Evolutionary conservation across 2,113 vertebrate species (phyloP), one percentile per base, ranked within the genome.

Genomic region (Syngnathus scovelli): DNA sequence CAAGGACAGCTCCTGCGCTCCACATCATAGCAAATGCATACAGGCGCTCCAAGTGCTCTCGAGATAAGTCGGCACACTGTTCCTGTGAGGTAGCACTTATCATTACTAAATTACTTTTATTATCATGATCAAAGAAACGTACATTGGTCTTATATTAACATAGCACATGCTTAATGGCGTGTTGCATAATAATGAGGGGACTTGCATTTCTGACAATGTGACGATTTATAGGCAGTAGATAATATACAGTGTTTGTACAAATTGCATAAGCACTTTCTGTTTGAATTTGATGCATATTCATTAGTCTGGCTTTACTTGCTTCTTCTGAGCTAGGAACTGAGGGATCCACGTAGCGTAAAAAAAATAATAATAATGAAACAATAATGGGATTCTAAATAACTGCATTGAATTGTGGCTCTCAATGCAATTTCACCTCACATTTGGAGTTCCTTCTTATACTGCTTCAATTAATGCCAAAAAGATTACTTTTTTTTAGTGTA

Each of bases 1-100:
- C 96, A 56, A 99, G 85, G 46, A 93, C 55, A 0, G 97, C 95
- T 16, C 97, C 96, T 0, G 94, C 6, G 38, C 97, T 98, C 96
- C 97, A 99, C 93, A 98, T 94, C 37, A 98, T 89, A 9, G 95
- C 91, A 63, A 98, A 98, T 61, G 95, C n/a, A 8, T 95, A 98
- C 11, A 98, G 85, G 5, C 93, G 90, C 81, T 92, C 94, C 89
- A 98, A 78, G 79, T 94, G 91, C 59, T 90, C 90, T 3, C 78
- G 70, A 2, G 89, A 86, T 48, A 94, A 58, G 69, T 98, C 94
- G 0, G 85, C 89, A 15, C 90, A 87, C 76, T 94, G 93, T 7
- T 99, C 96, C 97, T 98, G 77, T 66, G 78, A 56, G 55, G 48
- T 1, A 71, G 70, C 10, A 71, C 13, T 2, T 21, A 68, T 41